phyloP scores from a whole-genome alignment of 2,888 invertebrate genomes.

The Fissipunctia ypsillon region DNA sequence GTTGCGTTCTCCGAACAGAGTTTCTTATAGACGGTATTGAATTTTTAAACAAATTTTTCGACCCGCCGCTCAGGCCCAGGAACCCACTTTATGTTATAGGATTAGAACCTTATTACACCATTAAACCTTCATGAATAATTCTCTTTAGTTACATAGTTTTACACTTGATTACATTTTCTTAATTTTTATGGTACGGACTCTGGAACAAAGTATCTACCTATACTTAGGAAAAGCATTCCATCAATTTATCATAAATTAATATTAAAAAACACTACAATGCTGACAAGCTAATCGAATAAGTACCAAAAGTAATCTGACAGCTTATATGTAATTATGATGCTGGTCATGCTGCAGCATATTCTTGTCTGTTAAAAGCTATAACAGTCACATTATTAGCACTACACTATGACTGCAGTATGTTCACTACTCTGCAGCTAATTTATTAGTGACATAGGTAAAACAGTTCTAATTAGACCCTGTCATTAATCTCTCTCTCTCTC shows the following conservation, averaged over 20 bases:
- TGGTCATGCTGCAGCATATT: neutral
- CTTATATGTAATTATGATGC: no score
- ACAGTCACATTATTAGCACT: neutral
- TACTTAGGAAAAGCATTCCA: neutral
- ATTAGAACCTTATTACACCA: constrained; percentile 84
- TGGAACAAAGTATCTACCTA: neutral
- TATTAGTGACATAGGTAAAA: neutral
- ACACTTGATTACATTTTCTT: constrained; percentile 48
- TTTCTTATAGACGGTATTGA: constrained; percentile 89
- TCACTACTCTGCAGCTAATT: neutral
- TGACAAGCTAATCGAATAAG: neutral
- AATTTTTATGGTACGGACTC: constrained; percentile 17
- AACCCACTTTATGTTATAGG: constrained; percentile 85
- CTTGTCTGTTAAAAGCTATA: neutral
- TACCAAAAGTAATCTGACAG: neutral
- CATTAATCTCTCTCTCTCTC: neutral
- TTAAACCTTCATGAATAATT: constrained; percentile 83
- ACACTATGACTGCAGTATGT: neutral
- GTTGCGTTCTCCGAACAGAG: constrained; percentile 86
- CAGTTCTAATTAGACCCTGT: neutral
- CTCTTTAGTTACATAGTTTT: constrained; percentile 65
- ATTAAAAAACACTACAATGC: neutral
- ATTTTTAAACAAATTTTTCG: constrained; percentile 90
- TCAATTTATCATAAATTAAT: neutral
- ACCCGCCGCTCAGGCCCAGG: constrained; percentile 76